Base-by-base conservation (phyloP, 2,797 vertebrate species). In the Lagocephalus sceleratus region DNA sequence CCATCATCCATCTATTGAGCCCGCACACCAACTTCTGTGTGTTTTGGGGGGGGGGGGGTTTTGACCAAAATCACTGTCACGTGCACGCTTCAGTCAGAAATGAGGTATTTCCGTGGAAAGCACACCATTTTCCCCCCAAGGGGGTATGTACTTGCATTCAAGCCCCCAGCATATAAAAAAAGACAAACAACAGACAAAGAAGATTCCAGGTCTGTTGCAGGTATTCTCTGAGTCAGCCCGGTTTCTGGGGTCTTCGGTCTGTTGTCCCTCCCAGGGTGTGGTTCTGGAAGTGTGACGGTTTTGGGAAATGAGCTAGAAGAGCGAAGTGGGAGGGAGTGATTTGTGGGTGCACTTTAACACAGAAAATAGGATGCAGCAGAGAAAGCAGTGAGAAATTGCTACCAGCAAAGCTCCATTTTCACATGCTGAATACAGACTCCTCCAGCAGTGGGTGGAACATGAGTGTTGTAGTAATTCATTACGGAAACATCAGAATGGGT, bases 271-370 rank as follows among this genome's bases (percentile, higher is more conserved):
- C 56, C 40, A 17, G 20, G 69, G 48, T 51, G 41, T 59, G 61
- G 47, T 20, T n/a, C 47, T 60, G 71, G 68, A 49, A 52, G 75
- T 73, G 71, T 81, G 80, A 84, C 66, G 70, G 71, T 72, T 77
- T 70, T 78, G 20, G 54, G 60, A 67, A 82, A 83, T 68, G 60
- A 87, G 74, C 54, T n/a, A 8, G 53, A 64, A 71, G 58, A 73
- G 44, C 66, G 8, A 29, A 57, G 59, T 56, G 50, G 49, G 63
- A 38, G 48, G 51, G 46, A 46, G 49, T 59, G 51, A 35, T 51
- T 26, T 74, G 54, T 44, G 72, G 54, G 35, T 53, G 66, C 39
- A 17, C 16, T 29, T 14, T 0, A 16, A 38, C 42, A 48, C 3
- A 42, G 7, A 46, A 38, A 66, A 49, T 16, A 44, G 62, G 62